Percentiles rank a stretch among this genome's conserved stretches.
These are phyloP conservation scores for Cryptus armator DNA, from an alignment of 2,888 invertebrate species.

Conservation along the genomic window DNA sequence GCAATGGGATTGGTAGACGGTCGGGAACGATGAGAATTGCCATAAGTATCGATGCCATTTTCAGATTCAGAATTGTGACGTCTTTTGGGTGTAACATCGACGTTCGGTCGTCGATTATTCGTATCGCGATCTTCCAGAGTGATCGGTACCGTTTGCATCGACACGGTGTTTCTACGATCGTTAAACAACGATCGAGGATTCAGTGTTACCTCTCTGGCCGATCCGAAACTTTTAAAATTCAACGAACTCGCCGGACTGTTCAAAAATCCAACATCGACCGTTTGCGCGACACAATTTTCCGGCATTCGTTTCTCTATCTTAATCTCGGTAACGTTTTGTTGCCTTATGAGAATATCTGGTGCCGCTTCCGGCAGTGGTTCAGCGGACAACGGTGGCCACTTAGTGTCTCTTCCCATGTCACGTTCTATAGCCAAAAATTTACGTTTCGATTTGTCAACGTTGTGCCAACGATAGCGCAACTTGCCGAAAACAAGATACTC, in stretches of 20 bases:
- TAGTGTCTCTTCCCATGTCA: slow-evolving; percentile 86
- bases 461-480: slow-evolving; percentile 86
- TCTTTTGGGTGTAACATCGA: slow-evolving; percentile 74
- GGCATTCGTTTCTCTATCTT: slow-evolving; percentile 82
- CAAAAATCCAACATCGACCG: slow-evolving; percentile 64
- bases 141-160: slow-evolving; percentile 81
- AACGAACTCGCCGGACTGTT: slow-evolving; percentile 68
- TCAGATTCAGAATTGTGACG: slow-evolving; percentile 83
- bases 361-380: slow-evolving; percentile 82
- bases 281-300: slow-evolving; percentile 67
- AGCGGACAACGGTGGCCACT: slow-evolving; percentile 88
- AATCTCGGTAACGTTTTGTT: slow-evolving; percentile 79
- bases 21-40: slow-evolving; percentile 69
- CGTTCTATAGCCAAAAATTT: slow-evolving; percentile 89
- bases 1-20: slow-evolving; percentile 82
- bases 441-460: slow-evolving; percentile 87
- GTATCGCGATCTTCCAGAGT: slow-evolving; percentile 76
- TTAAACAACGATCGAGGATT: slow-evolving; percentile 82
- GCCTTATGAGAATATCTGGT: slow-evolving; percentile 80
- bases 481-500: slow-evolving; percentile 88
- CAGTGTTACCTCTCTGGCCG: slow-evolving; percentile 82
- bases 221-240: slow-evolving; percentile 80
- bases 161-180: slow-evolving; percentile 81
- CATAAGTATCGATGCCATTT: slow-evolving; percentile 77
- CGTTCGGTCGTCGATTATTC: slow-evolving; percentile 61